Evolutionary conservation across 2,113 vertebrate species (phyloP).

Genomic region (Trachemys scripta): DNA sequence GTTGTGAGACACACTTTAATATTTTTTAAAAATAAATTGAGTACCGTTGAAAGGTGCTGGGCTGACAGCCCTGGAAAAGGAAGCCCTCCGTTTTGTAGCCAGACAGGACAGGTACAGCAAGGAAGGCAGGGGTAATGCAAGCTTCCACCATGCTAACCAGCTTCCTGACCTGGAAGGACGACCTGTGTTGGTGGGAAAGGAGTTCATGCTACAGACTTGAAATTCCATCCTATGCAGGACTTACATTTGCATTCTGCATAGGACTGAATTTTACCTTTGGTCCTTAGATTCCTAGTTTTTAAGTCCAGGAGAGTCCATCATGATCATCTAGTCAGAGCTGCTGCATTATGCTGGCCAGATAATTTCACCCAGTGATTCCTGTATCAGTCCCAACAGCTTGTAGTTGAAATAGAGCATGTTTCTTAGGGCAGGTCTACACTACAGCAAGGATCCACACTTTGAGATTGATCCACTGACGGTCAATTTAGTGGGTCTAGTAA

Average conservation of each 20-base stretch:
- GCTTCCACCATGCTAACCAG: background rate
- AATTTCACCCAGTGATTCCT: background rate
- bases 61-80: background rate
- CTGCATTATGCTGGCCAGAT: background rate
- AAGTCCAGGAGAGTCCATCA: background rate
- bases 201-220: background rate
- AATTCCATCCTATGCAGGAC: background rate
- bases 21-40: background rate
- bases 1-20: background rate
- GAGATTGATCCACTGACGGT: too few species aligned
- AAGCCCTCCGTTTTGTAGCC: constrained; percentile 49
- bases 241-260: background rate
- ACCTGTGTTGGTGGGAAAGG: background rate
- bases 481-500: too few species aligned
- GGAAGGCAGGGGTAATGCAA: background rate
- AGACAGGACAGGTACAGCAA: background rate
- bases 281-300: background rate
- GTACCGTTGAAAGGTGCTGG: background rate
- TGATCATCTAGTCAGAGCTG: background rate
- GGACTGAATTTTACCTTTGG: background rate
- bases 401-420: background rate
- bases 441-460: too few species aligned
- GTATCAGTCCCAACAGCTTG: background rate
- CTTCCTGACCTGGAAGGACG: background rate
- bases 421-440: background rate